Conservation (phyloP, 2,888 invertebrate genomes). For the Synanthedon tipuliformis region DNA sequence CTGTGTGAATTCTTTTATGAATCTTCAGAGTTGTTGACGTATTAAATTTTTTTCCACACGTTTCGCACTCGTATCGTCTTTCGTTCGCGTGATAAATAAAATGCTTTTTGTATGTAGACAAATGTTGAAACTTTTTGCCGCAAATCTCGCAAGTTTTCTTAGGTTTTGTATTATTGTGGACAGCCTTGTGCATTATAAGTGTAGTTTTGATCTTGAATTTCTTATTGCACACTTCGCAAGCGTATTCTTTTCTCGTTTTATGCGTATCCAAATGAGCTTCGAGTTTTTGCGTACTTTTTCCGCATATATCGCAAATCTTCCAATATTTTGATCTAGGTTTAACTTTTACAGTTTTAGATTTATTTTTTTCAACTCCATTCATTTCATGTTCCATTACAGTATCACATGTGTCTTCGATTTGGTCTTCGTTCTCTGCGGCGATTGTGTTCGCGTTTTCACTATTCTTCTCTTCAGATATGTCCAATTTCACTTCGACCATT, state of each 20-base stretch:
- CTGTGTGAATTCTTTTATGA: conserved; percentile 61
- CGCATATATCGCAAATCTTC: conserved; percentile 62
- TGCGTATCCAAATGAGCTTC: conserved; percentile 55
- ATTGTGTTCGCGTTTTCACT: conserved; percentile 20
- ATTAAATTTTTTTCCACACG: conserved; percentile 67
- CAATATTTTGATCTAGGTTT: conserved; percentile 28
- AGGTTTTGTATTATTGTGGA: conserved; percentile 50
- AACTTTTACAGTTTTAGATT: conserved; percentile 4
- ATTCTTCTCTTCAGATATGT: conserved; percentile 15
- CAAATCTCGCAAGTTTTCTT: conserved; percentile 64
- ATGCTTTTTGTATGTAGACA: conserved; percentile 62
- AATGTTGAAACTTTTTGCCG: conserved; percentile 63
- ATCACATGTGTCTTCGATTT: conserved; percentile 4
- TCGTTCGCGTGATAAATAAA: conserved; percentile 66
- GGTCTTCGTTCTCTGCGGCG: conserved; percentile 17
- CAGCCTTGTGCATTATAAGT: conserved; percentile 49
- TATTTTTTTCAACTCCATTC: neutral
- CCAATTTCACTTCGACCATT: conserved; percentile 38
- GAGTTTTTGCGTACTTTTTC: conserved; percentile 52
- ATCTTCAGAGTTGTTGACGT: conserved; percentile 61
- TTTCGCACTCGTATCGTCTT: conserved; percentile 59
- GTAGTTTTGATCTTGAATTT: conserved; percentile 62
- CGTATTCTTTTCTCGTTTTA: conserved; percentile 41
- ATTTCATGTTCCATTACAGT: neutral
- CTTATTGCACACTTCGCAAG: conserved; percentile 58